These are phyloP conservation scores for Leguminivora glycinivorella DNA, from an alignment of 1,140 invertebrate species.

Conservation along the genomic window DNA sequence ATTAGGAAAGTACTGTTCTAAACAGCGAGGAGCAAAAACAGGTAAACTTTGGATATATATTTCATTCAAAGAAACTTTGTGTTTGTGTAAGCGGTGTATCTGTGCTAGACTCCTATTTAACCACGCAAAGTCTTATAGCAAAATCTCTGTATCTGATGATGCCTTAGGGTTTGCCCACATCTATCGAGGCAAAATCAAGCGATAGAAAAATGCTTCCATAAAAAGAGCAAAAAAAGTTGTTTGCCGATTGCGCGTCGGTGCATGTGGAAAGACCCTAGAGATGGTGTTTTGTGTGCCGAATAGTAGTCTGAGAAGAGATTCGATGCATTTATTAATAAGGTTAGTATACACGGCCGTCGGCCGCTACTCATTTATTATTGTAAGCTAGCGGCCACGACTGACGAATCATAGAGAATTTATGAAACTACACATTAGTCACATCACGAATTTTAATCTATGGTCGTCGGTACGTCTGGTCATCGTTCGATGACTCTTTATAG, in stretches of 20 bases:
- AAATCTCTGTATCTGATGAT: too few species aligned
- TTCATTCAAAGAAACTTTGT: not conserved
- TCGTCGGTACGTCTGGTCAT: not conserved
- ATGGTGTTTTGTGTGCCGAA: not conserved
- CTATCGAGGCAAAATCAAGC: not conserved
- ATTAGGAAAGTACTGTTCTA: slow-evolving; percentile 5
- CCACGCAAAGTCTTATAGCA: not conserved
- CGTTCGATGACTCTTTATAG: not conserved
- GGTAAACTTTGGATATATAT: not conserved
- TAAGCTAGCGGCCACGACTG: not conserved
- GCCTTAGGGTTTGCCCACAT: too few species aligned
- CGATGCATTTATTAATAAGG: slow-evolving; percentile 26
- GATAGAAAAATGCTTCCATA: too few species aligned
- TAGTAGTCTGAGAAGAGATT: not conserved
- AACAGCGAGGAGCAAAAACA: not conserved
- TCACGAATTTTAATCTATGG: slow-evolving; percentile 9
- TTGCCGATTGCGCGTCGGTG: too few species aligned
- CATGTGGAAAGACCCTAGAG: too few species aligned
- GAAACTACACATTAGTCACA: not conserved
- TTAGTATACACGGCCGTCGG: slow-evolving; percentile 14
- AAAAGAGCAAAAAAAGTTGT: too few species aligned
- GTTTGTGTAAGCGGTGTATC: not conserved
- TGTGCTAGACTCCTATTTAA: not conserved
- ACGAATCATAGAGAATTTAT: not conserved
- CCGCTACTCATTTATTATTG: slow-evolving; percentile 17